Conservation (phyloP, 2,888 invertebrate species). For the Eristalinus sepulchralis region DNA sequence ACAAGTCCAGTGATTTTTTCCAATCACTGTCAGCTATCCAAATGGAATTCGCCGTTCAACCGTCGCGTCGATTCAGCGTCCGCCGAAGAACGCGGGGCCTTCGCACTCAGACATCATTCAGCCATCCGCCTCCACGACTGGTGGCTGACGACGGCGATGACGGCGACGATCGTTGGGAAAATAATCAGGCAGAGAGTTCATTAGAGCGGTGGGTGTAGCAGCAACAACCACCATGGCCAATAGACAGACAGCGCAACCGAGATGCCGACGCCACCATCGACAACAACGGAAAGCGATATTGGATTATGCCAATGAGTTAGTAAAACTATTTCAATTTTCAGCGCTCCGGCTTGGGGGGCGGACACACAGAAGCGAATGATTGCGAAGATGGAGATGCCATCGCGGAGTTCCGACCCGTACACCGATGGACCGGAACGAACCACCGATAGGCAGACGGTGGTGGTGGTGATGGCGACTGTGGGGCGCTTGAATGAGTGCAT, state of each 20-base stretch:
- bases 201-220: conserved; percentile 30
- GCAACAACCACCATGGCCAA: conserved; percentile 13
- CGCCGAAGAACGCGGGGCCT: conserved; percentile 34
- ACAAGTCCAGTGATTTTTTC: conserved; percentile 16
- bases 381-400: conserved; percentile 5
- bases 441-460: not conserved
- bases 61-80: conserved; percentile 28
- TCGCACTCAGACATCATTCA: conserved; percentile 5
- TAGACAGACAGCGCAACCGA: not conserved
- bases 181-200: conserved; percentile 28
- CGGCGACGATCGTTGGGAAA: conserved; percentile 17
- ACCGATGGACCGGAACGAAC: conserved; percentile 2
- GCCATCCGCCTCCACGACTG: not conserved
- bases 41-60: conserved; percentile 47
- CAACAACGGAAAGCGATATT: conserved; percentile 50
- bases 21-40: conserved; percentile 32
- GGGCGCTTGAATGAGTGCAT: conserved; percentile 49
- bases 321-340: conserved; percentile 70
- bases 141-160: not conserved
- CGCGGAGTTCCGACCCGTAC: not conserved
- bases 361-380: not conserved
- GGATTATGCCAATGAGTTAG: conserved; percentile 70
- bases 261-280: conserved; percentile 11
- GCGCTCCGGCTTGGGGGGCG: not conserved
- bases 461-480: conserved; percentile 9